Conservation (phyloP, 1,140 invertebrate genomes). For the Drosophila nigrodunni region DNA sequence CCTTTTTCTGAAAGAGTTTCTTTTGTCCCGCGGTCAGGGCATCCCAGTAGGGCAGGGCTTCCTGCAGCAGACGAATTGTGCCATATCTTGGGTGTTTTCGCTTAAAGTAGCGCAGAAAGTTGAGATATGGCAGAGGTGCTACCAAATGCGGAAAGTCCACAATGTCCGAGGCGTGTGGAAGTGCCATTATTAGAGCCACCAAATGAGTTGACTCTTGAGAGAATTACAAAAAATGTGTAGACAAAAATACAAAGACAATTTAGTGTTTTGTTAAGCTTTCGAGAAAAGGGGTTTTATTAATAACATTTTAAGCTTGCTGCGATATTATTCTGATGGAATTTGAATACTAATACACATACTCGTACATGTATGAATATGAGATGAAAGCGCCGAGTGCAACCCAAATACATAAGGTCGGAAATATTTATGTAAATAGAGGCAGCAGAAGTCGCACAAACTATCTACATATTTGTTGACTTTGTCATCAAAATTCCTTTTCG, state of each 20-base stretch:
- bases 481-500: slow-evolving; percentile 39
- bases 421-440: slow-evolving; percentile 29
- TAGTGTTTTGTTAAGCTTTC: neutral
- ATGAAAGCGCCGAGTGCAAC: slow-evolving; percentile 7
- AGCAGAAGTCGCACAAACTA: slow-evolving; percentile 17
- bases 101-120: slow-evolving; percentile 58
- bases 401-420: slow-evolving; percentile 17
- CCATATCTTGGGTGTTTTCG: slow-evolving; percentile 20
- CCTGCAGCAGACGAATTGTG: slow-evolving; percentile 37
- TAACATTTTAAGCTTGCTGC: slow-evolving; percentile 2
- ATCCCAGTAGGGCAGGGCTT: slow-evolving; percentile 40
- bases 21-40: slow-evolving; percentile 27
- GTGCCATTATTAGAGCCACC: neutral
- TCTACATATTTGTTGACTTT: slow-evolving; percentile 19
- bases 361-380: too few relatives aligned
- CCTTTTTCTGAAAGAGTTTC: slow-evolving; percentile 37
- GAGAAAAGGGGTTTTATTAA: neutral
- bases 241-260: neutral
- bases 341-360: neutral
- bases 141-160: slow-evolving; percentile 36
- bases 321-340: slow-evolving; percentile 4
- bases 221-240: slow-evolving; percentile 1
- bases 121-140: slow-evolving; percentile 48
- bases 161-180: slow-evolving; percentile 19
- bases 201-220: neutral